Evolutionary conservation across 1,140 invertebrate species (phyloP).

Genomic region (Leptopilina boulardi): DNA sequence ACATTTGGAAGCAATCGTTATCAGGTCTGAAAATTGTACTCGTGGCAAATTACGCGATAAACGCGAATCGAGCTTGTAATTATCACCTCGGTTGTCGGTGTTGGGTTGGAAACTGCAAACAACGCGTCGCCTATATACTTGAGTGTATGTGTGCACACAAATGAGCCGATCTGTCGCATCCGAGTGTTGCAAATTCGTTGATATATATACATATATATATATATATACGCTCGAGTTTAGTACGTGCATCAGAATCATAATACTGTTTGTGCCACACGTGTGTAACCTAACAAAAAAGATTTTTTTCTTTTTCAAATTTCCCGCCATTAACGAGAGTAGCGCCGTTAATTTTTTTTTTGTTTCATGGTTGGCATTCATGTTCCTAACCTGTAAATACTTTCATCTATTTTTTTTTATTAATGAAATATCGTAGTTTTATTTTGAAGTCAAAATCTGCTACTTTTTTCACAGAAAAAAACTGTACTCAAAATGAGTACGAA

Average conservation of each 20-base stretch:
- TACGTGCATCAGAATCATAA: slow-evolving; percentile 52
- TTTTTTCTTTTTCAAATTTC: too few relatives aligned
- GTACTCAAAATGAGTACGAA: too few relatives aligned
- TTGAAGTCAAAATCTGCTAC: too few relatives aligned
- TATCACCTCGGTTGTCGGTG: slow-evolving; percentile 69
- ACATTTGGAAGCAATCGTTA: slow-evolving; percentile 58
- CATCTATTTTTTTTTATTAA: too few relatives aligned
- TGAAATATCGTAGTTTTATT: too few relatives aligned
- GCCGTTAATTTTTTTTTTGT: too few relatives aligned
- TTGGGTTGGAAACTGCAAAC: slow-evolving; percentile 59
- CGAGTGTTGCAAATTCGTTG: slow-evolving; percentile 46
- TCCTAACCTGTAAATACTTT: too few relatives aligned
- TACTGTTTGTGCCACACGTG: slow-evolving; percentile 47
- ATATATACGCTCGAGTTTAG: slow-evolving; percentile 40
- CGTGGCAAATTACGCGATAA: slow-evolving; percentile 70
- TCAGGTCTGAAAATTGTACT: slow-evolving; percentile 64
- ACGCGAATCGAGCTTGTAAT: slow-evolving; percentile 70
- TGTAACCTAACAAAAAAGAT: too few relatives aligned
- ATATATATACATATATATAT: too few relatives aligned
- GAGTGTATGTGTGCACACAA: slow-evolving; percentile 48
- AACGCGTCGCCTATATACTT: slow-evolving; percentile 50
- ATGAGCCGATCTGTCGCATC: slow-evolving; percentile 48
- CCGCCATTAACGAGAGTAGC: too few relatives aligned
- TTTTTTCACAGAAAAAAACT: too few relatives aligned
- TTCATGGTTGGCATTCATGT: too few relatives aligned